Evolutionary conservation across 1,140 invertebrate genomes (phyloP), one percentile per base, ranked within the genome.

Genomic region (Drosophila teissieri): DNA sequence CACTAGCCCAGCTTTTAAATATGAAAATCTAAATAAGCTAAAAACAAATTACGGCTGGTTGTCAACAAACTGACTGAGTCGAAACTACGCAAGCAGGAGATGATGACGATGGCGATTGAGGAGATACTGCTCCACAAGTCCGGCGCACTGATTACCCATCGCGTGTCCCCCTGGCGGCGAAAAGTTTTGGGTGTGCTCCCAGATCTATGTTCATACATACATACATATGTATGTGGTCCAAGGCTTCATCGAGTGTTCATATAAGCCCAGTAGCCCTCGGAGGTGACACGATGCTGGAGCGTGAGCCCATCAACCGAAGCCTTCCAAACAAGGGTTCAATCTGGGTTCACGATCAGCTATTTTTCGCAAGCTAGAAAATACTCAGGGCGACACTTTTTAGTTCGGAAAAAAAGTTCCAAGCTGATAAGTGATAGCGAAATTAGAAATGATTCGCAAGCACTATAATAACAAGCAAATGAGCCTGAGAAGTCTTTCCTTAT

Each of bases 401-500:
- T 12, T 8, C 19, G 24, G 11, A 61, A 7, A 44, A 62, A 53
- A 61, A 6, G 34, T 24, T 62, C 24, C 48, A 34, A 42, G 37
- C 24, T 42, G 42, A 56, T 68, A 48, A 42, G 19, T 42, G 42
- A 56, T 68, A 48, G 51, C 24, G 51, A 68, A 64, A 64, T 64
- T 64, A 3, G 11, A 40, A 48, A 48, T 17, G 27, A 63, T 63
- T 52, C 31, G 31, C 1, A 52, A 42, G 46, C 19, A 14, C 15
- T 14, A 15, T 14, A 51, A 69, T 46, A 56, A 70, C 22, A 70
- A 56, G 54, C 42, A 46, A 45, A 34, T 1, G 19, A 53, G 37
- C 60, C 52, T 68, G 48, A 48, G 49, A 69, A 36, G 51, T 42
- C 70, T 79, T 68, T 78, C 65, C 27, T 42, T 51, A 78, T 72